Base-by-base conservation (phyloP, 1,140 invertebrate genomes). In the Nephotettix cincticeps region DNA sequence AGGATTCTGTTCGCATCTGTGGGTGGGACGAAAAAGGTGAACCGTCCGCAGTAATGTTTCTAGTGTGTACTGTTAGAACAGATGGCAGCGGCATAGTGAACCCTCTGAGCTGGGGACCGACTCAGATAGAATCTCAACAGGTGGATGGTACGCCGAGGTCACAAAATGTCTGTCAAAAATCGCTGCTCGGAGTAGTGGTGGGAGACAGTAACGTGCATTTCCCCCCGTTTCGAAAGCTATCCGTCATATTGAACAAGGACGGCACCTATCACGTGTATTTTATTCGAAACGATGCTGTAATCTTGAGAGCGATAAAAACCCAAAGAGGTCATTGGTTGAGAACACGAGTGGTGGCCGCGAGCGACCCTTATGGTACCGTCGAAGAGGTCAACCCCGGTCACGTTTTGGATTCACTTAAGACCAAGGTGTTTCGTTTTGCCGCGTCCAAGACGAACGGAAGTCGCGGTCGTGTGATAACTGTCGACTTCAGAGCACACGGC, bases 201-300 rank as follows among this genome's bases (percentile, higher is more conserved):
- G 47, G 3, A 3, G 4, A 6, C 4, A 1, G 6, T 21, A 9
- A 4, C n/a, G 6, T 61, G 6, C 6, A 28, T 11, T 61, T 61
- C 28, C 56, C 56, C 6, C 27, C 27, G 25, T 61, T 61, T 61
- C 13, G 27, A 27, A 61, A 61, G 28, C 4, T 61, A 2, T 29
- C 21, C 21, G 56, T 61, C 1, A 27, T 25, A 9, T 6, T 27
- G 6, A 29, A n/a, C 27, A 13, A 11, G 1, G 56, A 61, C 56
- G 56, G 56, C 2, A 61, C 25, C 56, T 61, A 61, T n/a, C 56
- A 61, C 56, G 23, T 61, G 1, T 61, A 61, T 25, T 11, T 61
- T 9, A 27, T 61, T 2, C 21, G 56, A 23, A 25, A 29, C 56
- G 56, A 61, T 25, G 56, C 56, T 4, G 56, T 61, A 13, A 21